Evolutionary conservation across 1,140 invertebrate species (phyloP), one percentile per base, ranked within the genome.

Genomic region (Euwallacea similis): DNA sequence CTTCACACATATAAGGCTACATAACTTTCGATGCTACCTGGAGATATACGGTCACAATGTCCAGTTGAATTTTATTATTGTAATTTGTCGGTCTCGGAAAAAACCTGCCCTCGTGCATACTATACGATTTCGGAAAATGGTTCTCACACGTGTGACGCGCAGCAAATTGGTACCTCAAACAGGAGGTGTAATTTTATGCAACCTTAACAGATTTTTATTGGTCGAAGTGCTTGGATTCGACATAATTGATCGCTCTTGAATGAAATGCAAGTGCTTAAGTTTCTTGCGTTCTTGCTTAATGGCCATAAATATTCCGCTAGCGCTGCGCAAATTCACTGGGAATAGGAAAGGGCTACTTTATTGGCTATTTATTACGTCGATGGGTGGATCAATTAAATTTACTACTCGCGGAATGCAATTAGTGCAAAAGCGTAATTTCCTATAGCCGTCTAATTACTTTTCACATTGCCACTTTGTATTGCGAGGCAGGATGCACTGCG

Each of bases 1-100:
- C 68, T 55, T 64, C 68, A 64, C 61, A 64, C 61, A 64, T 64
- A 70, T 64, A 63, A 69, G 67, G 67, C 67, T 55, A 55, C 44
- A 69, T 69, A 54, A 69, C 11, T 69, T 60, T 54, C 44, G 67
- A 62, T 61, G 47, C 33, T 53, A 55, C 16, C 43, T 67, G 11
- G 41, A 64, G 62, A 63, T 59, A 59, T 11, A 9, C 46, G n/a
- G 9, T 10, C 46, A 10, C 46, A 13, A 47, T 47, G 46, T 13
- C 46, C n/a, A 10, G n/a, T 13, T 47, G 46, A 47, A 47, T 47
- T 47, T 47, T 47, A 47, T 47, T 47, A 47, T 47, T 47, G 46
- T 13, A 47, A 47, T 47, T 47, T 47, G 46, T 47, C n/a, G 1
- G 9, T 9, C 9, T 47, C 46, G 46, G 46, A 33, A 33, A 33